Percentiles rank a stretch among this genome's conserved stretches.
Conservation (phyloP, 2,888 invertebrate genomes). For the Drosophila paramelanica region DNA sequence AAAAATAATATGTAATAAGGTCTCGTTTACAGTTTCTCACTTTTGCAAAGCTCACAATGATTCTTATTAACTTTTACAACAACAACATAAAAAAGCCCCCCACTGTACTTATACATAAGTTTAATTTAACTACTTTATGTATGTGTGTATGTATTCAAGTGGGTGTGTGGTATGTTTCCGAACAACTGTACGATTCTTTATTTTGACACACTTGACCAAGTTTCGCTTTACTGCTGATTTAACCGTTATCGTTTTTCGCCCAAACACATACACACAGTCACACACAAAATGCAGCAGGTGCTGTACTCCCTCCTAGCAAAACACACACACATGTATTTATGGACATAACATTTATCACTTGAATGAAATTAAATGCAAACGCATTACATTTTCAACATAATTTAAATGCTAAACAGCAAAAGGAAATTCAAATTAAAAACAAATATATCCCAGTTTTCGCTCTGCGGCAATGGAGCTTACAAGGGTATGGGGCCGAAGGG, state of each 20-base stretch:
- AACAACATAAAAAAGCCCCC: neutral
- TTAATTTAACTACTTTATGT: neutral
- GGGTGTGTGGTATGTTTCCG: constrained; percentile 12
- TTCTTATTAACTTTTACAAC: neutral
- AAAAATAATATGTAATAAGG: no score
- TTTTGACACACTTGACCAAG: constrained; percentile 77
- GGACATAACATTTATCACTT: constrained; percentile 63
- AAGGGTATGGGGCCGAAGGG: neutral
- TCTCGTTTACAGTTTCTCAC: no score
- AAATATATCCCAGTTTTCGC: constrained; percentile 55
- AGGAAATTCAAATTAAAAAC: constrained; percentile 74
- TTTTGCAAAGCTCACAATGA: no score
- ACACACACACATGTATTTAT: constrained; percentile 11
- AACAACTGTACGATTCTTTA: constrained; percentile 51
- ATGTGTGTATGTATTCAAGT: neutral
- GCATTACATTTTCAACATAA: constrained; percentile 65
- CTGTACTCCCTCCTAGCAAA: constrained; percentile 34
- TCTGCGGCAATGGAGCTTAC: constrained; percentile 1
- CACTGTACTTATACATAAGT: no score
- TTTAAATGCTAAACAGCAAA: constrained; percentile 74
- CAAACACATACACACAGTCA: constrained; percentile 18
- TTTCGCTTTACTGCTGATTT: constrained; percentile 56
- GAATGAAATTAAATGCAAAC: constrained; percentile 66
- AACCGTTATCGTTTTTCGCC: constrained; percentile 33
- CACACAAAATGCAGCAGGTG: constrained; percentile 70